phyloP scores from a whole-genome alignment of 2,888 invertebrate genomes.

The Caenorhabditis plicata region DNA sequence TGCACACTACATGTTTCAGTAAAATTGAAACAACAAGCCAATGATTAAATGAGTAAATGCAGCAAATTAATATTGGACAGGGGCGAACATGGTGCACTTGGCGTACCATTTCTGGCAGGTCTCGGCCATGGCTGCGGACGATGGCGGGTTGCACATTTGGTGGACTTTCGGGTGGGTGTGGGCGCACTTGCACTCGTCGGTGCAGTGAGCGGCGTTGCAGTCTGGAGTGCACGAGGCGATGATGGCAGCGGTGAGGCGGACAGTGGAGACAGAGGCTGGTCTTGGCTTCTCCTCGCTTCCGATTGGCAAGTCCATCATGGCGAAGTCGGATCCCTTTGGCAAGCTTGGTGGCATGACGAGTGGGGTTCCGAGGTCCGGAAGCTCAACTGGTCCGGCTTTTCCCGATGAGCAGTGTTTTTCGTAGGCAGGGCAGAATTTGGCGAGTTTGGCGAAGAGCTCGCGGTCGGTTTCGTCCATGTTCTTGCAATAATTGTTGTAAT shows the following conservation, averaged over 20 bases:
- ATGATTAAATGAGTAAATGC: too few species aligned
- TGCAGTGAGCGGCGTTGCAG: conserved; percentile 51
- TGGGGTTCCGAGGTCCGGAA: conserved; percentile 28
- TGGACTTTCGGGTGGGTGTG: conserved; percentile 56
- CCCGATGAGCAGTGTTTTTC: conserved; percentile 50
- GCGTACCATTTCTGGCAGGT: conserved; percentile 58
- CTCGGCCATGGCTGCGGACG: conserved; percentile 45
- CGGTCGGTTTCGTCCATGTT: conserved; percentile 32
- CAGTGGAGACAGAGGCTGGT: conserved; percentile 14
- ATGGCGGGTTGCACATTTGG: conserved; percentile 59
- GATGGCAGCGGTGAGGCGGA: conserved; percentile 47
- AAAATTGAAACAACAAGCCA: too few species aligned
- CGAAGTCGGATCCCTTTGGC: conserved; percentile 44
- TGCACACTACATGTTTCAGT: too few species aligned
- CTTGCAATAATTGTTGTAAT: conserved; percentile 49
- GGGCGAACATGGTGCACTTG: conserved; percentile 59
- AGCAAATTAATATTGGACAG: conserved; percentile 53
- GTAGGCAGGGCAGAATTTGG: conserved; percentile 59
- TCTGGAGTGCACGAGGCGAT: conserved; percentile 53
- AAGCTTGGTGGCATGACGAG: conserved; percentile 55
- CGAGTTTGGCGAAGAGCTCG: conserved; percentile 41
- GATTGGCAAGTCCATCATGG: conserved; percentile 45
- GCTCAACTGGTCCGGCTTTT: conserved; percentile 29
- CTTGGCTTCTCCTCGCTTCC: conserved; percentile 25
- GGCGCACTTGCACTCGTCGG: conserved; percentile 55